Conservation (phyloP, 2,888 invertebrate genomes). For the Pandemis heparana region DNA sequence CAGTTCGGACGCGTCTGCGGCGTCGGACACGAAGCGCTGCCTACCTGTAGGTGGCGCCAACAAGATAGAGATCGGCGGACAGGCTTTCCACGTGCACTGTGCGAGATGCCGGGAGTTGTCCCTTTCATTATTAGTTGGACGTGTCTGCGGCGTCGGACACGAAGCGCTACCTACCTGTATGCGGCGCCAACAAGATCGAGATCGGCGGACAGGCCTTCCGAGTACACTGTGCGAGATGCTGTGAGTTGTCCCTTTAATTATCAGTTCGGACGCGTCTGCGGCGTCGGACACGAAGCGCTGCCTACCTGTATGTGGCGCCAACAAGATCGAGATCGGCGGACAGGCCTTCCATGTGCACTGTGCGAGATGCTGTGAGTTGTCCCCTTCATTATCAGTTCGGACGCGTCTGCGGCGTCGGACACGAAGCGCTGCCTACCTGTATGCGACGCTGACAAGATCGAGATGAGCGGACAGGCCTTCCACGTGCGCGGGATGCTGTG, state of each 20-base stretch:
- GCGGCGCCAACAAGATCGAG: constrained; percentile 61
- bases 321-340: constrained; percentile 68
- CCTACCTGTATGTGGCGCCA: constrained; percentile 61
- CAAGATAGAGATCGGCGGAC: constrained; percentile 68
- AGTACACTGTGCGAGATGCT: constrained; percentile 72
- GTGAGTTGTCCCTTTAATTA: constrained; percentile 58
- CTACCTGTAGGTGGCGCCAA: constrained; percentile 61
- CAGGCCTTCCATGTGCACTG: constrained; percentile 71
- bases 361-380: constrained; percentile 74
- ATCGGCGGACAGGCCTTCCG: constrained; percentile 76
- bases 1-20: constrained; percentile 19
- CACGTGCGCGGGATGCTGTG: constrained; percentile 75
- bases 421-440: constrained; percentile 65
- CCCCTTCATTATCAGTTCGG: background rate
- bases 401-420: constrained; percentile 48
- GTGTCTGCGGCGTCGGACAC: constrained; percentile 37
- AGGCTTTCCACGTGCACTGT: constrained; percentile 70
- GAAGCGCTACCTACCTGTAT: constrained; percentile 66
- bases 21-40: constrained; percentile 52
- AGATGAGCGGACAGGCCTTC: constrained; percentile 72
- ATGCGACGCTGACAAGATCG: constrained; percentile 61
- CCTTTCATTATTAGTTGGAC: constrained; percentile 9
- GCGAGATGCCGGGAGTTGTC: constrained; percentile 74
- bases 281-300: constrained; percentile 55
- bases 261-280: constrained; percentile 18